These are phyloP conservation scores for Alexandromys fortis DNA, from an alignment of 2,113 vertebrate species.

Conservation along the genomic window DNA sequence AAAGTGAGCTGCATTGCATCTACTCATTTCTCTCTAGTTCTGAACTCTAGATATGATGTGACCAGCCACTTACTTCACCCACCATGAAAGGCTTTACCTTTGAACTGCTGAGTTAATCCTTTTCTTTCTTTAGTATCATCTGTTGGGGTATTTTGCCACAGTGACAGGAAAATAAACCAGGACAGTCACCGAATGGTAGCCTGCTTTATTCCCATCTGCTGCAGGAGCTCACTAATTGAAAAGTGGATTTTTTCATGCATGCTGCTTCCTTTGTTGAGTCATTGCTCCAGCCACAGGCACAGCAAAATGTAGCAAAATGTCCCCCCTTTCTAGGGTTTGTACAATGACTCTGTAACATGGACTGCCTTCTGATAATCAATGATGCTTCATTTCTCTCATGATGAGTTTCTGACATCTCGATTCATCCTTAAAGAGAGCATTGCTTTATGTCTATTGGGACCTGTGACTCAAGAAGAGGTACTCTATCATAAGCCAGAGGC, in stretches of 20 bases:
- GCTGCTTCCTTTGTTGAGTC: constrained; percentile 97
- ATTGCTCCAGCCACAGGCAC: constrained; percentile 94
- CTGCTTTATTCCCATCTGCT: constrained; percentile 95
- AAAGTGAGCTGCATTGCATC: not conserved
- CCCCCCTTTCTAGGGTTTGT: constrained; percentile 96
- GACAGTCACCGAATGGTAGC: constrained; percentile 92
- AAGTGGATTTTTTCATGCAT: constrained; percentile 96
- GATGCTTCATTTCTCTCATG: constrained; percentile 99
- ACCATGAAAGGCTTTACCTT: not conserved
- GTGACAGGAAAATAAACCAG: not conserved
- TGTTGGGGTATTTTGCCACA: not conserved
- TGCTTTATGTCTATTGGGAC: constrained; percentile 91
- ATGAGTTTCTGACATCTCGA: constrained; percentile 97
- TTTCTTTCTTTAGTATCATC: not conserved
- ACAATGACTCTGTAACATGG: constrained; percentile 94
- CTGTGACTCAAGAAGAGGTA: constrained; percentile 92
- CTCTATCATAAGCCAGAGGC: constrained; percentile 92
- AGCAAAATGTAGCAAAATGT: constrained; percentile 86
- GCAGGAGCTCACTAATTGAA: constrained; percentile 95
- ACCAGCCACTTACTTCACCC: too few relatives aligned
- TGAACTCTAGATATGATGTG: not conserved
- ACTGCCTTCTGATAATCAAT: constrained; percentile 94
- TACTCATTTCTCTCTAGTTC: not conserved
- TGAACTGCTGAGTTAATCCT: not conserved
- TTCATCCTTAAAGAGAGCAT: constrained; percentile 91